Evolutionary conservation across 2,888 invertebrate genomes (phyloP), one percentile per base, ranked within the genome.

Genomic region (Baccha elongata): DNA sequence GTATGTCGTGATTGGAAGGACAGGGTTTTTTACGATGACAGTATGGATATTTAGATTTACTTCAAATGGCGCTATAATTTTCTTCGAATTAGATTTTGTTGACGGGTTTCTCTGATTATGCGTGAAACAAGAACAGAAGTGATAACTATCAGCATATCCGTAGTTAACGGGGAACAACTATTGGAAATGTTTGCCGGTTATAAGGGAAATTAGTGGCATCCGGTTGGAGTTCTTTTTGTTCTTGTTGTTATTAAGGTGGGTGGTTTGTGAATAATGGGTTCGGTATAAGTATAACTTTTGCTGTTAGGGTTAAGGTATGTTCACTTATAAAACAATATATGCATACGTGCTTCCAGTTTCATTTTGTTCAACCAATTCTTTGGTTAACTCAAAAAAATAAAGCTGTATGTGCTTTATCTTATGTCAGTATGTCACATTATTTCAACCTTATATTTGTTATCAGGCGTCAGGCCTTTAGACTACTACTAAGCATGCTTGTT

Each of bases 31-130:
- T 32, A 32, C 1, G 8, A 1, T 5, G 3, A 32, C 8, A 11
- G 37, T n/a, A 40, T 40, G 13, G 3, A 35, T 8, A 11, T 6
- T 10, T 35, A 23, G 23, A 23, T 37, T 37, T 0, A 15, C 17
- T 23, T 48, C 13, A 35, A 78, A 83, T 76, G 83, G 83, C 78
- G 83, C 83, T 68, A 78, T 83, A 78, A 83, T 72, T 83, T 83
- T 68, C 78, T 58, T 83, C 74, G 83, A 78, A 72, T 68, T 72
- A 72, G 60, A 68, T 67, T 55, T 37, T 17, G 65, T 48, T 71
- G 75, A 52, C 60, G 71, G 71, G 65, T 81, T 81, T 58, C 72
- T 44, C 73, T 78, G 78, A 83, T 73, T 78, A 73, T 78, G 72
- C 72, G 72, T 83, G 83, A 73, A 83, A 73, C 68, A 78, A 68